These are phyloP conservation scores for Allygus modestus DNA, from an alignment of 2,888 invertebrate species.

Conservation along the genomic window DNA sequence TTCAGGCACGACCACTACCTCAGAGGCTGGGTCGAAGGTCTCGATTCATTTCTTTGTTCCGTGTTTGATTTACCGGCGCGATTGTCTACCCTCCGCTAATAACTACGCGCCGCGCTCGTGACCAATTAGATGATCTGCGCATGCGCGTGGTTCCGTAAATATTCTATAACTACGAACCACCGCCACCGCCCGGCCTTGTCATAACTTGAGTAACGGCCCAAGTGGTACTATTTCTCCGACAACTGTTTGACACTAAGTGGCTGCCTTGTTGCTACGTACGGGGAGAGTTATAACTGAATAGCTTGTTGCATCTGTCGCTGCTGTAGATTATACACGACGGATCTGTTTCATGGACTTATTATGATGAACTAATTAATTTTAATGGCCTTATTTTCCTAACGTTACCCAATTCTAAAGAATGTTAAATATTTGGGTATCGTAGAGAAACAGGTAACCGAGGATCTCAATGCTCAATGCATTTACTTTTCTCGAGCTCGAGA, in stretches of 20 bases:
- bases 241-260: constrained; percentile 9
- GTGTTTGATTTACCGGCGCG: background rate
- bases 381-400: no score
- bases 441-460: no score
- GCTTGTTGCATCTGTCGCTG: background rate
- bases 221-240: background rate
- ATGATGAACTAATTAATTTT: no score
- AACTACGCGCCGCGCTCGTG: background rate
- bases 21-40: constrained; percentile 7
- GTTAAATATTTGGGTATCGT: no score
- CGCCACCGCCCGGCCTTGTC: background rate
- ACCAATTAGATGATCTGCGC: constrained; percentile 17
- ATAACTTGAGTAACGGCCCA: background rate
- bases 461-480: no score
- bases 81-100: constrained; percentile 12
- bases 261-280: background rate
- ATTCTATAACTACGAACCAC: background rate
- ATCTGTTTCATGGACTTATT: no score
- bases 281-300: background rate
- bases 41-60: constrained; percentile 1
- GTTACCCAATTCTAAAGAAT: no score
- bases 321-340: no score
- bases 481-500: no score
- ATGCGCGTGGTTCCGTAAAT: background rate
- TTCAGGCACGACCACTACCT: background rate